A percentile compares a stretch with the other conserved stretches of the same genome.
phyloP scores from a whole-genome alignment of 2,113 vertebrate genomes.

The Tinamus guttatus region DNA sequence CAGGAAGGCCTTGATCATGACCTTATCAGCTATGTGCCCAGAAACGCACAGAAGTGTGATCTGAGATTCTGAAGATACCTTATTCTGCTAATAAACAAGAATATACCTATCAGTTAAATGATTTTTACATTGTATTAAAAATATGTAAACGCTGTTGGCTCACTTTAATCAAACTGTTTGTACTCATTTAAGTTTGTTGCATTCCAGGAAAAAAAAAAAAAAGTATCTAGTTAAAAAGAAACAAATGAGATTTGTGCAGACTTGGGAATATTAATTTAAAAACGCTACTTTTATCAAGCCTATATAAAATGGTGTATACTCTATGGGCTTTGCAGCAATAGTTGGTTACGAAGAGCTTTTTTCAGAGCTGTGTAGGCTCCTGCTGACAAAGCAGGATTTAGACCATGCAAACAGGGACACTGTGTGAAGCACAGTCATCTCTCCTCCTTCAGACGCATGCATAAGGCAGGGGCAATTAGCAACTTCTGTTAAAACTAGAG shows the following conservation, averaged over 20 bases:
- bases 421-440: not conserved
- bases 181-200: not conserved
- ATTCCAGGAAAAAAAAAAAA: not conserved
- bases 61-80: not conserved
- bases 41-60: not conserved
- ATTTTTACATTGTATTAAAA: not conserved
- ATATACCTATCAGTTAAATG: not conserved
- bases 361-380: not conserved
- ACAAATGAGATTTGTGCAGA: not conserved
- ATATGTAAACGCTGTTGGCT: not conserved
- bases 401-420: not conserved
- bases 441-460: not conserved
- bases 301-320: not conserved
- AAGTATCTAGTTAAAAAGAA: not conserved
- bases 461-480: not conserved
- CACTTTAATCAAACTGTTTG: not conserved
- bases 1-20: too few relatives aligned
- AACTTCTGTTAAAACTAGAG: not conserved
- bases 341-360: not conserved
- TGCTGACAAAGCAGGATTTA: slow-evolving; percentile 7
- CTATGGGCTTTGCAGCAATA: not conserved
- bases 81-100: not conserved
- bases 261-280: not conserved
- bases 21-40: not conserved
- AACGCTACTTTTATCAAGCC: not conserved